Base-by-base conservation (phyloP, 2,888 invertebrate genomes). In the Microctonus hyperodae region DNA sequence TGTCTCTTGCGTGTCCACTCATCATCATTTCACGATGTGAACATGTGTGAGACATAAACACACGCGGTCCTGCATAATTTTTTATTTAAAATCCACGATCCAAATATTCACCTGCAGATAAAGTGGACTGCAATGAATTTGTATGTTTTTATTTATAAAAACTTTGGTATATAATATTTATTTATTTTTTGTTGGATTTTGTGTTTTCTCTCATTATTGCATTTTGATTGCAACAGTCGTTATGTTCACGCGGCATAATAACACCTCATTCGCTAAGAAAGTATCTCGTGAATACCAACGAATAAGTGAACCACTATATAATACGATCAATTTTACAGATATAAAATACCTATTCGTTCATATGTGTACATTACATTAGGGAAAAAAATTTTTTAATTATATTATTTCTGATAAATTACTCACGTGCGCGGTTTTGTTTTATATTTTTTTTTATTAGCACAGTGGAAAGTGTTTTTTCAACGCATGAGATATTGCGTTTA, bases 401-500 rank as follows among this genome's bases (percentile, higher is more conserved):
- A 44, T 44, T 44, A 16, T n/a, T 16, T 44, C 20, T 20, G 9
- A n/a, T 44, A 16, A 16, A 44, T 44, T 44, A 44, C 7, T 16
- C 9, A 16, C 16, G 20, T 44, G 44, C n/a, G 16, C 20, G n/a
- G 16, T n/a, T 16, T 20, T 16, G 7, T 44, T 1, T 44, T n/a
- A n/a, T n/a, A n/a, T n/a, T n/a, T 44, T n/a, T 16, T 5, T 28
- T 11, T 3, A 53, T 55, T 9, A 35, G 28, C n/a, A 51, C 25
- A 25, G 56, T 55, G 55, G 16, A 65, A 57, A 62, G 59, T 11
- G 23, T 28, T 37, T 58, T 40, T 61, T 28, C 16, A 44, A 66
- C 48, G 65, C 59, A 65, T 59, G 40, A 60, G 40, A 48, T 66
- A 7, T 53, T 23, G 25, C 55, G 11, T 31, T 40, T 61, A 56